phyloP scores from a whole-genome alignment of 2,113 vertebrate species.

The Lophius piscatorius region DNA sequence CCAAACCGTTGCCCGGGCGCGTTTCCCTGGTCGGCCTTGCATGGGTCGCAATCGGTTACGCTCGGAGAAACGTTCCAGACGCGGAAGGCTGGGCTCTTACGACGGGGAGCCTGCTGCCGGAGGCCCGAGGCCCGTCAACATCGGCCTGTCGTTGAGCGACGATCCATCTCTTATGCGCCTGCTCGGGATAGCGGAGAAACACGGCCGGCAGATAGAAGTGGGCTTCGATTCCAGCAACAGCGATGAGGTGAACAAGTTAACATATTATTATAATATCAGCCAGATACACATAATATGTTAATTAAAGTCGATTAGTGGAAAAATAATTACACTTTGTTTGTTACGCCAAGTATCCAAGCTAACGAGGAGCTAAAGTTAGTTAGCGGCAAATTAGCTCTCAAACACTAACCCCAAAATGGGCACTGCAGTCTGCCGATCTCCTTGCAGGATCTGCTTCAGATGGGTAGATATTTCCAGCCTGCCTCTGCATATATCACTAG shows the following conservation, averaged over 20 bases:
- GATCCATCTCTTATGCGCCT: conserved; percentile 83
- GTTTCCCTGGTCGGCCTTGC: conserved; percentile 86
- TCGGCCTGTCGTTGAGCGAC: conserved; percentile 81
- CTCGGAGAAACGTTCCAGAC: conserved; percentile 72
- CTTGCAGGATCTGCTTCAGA: conserved; percentile 8
- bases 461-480: background rate
- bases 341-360: conserved; percentile 38
- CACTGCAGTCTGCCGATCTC: conserved; percentile 2
- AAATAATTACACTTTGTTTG: background rate
- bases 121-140: conserved; percentile 83
- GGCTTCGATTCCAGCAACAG: conserved; percentile 82
- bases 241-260: conserved; percentile 75
- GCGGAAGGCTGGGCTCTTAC: conserved; percentile 73
- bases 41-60: conserved; percentile 73
- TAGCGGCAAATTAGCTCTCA: conserved; percentile 32
- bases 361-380: conserved; percentile 24
- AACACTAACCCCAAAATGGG: conserved; percentile 19
- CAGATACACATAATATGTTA: no score
- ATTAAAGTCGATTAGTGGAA: background rate
- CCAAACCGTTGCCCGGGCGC: conserved; percentile 77
- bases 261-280: background rate
- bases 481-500: background rate
- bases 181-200: conserved; percentile 82
- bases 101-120: conserved; percentile 64
- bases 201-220: conserved; percentile 78